A percentile compares a stretch with the other conserved stretches of the same genome.
Evolutionary conservation across 2,113 vertebrate genomes (phyloP).

Genomic region (Cynoglossus semilaevis): DNA sequence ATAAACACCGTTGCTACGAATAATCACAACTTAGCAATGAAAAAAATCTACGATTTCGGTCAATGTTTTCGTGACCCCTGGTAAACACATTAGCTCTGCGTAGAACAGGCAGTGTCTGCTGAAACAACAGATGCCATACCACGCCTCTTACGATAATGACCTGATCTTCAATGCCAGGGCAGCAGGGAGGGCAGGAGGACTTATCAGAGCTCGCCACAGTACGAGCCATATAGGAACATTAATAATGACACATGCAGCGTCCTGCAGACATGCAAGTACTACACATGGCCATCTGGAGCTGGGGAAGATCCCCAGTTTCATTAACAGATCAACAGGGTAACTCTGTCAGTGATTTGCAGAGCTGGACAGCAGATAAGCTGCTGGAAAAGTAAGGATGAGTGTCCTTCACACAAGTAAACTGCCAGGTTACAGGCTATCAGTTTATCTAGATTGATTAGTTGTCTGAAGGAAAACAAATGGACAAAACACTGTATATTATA

Average conservation of each 20-base stretch:
- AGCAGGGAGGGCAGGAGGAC: constrained; percentile 8
- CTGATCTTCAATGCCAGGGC: constrained; percentile 35
- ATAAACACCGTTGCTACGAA: no score
- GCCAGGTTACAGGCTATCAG: no score
- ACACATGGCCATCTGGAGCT: constrained; percentile 61
- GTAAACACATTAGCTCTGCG: constrained; percentile 15
- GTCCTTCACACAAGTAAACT: constrained; percentile 19
- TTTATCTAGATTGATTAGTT: no score
- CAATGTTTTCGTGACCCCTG: constrained; percentile 8
- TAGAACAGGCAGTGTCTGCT: constrained; percentile 37
- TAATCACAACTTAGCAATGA: no score
- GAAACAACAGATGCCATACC: constrained; percentile 50
- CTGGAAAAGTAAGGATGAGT: constrained; percentile 54
- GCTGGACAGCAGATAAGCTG: constrained; percentile 53
- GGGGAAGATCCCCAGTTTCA: constrained; percentile 51
- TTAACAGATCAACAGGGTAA: constrained; percentile 62
- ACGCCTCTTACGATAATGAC: constrained; percentile 48
- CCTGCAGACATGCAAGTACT: constrained; percentile 36
- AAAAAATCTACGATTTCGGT: no score
- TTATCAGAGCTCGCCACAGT: constrained; percentile 35
- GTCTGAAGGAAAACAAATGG: no score
- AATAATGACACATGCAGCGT: constrained; percentile 27
- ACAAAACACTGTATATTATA: no score
- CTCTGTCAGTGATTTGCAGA: constrained; percentile 35
- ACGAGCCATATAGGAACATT: constrained; percentile 36